Conservation (phyloP, 2,113 vertebrate genomes). For the Psephotus haematonotus region DNA sequence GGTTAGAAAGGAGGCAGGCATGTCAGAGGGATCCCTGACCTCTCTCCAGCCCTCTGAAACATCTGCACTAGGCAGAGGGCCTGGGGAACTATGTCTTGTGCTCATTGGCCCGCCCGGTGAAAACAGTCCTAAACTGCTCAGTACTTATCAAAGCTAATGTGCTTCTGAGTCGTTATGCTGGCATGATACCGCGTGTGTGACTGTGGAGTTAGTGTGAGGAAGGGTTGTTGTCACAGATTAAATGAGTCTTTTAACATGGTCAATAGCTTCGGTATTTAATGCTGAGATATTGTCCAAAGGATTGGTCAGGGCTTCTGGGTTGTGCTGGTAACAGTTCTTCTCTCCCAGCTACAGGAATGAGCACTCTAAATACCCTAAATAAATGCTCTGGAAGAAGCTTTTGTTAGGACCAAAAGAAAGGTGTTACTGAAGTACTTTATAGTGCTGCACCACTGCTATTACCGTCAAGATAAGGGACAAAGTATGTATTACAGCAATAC, state of each 20-base stretch:
- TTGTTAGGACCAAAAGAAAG: not conserved
- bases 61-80: not conserved
- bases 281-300: not conserved
- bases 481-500: not conserved
- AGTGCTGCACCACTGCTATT: not conserved
- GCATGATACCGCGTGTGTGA: fast-evolving
- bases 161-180: fast-evolving
- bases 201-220: not conserved
- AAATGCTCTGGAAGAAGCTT: not conserved
- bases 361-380: not conserved
- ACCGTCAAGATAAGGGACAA: not conserved
- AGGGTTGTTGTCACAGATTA: not conserved
- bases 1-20: not conserved
- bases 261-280: not conserved
- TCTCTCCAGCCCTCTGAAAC: not conserved
- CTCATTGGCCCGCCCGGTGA: fast-evolving
- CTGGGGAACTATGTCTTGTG: fast-evolving
- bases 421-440: not conserved
- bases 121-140: not conserved
- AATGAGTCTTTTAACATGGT: not conserved
- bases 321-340: not conserved
- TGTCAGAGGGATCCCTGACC: fast-evolving
- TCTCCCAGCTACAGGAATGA: not conserved
- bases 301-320: not conserved
- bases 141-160: not conserved